phyloP scores from a whole-genome alignment of 2,888 invertebrate genomes.

The Noctua comes region DNA sequence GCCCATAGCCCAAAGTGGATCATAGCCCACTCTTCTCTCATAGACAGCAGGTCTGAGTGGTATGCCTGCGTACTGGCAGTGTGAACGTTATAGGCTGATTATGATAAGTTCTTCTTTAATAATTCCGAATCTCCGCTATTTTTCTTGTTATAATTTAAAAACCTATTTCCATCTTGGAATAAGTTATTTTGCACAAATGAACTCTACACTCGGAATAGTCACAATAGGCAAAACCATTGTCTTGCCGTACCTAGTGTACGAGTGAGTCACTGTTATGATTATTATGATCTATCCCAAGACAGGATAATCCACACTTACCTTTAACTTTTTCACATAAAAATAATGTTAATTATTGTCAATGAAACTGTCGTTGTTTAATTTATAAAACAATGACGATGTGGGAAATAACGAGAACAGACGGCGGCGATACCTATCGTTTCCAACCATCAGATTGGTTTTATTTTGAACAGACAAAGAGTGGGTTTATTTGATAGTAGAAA shows the following conservation, averaged over 20 bases:
- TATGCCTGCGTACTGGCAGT: neutral
- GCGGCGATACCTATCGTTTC: accelerated
- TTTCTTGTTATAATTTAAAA: neutral
- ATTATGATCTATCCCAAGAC: neutral
- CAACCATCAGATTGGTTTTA: neutral
- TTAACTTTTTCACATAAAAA: neutral
- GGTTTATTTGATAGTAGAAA: neutral
- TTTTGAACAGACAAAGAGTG: constrained; percentile 4
- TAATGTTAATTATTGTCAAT: neutral
- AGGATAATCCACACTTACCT: too few species aligned
- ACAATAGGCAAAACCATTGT: neutral
- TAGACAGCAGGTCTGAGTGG: neutral
- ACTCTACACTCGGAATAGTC: neutral
- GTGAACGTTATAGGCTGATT: neutral
- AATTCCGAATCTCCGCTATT: neutral
- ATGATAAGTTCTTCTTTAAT: neutral
- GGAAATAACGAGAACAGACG: neutral
- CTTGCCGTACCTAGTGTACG: neutral
- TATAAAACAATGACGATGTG: too few species aligned
- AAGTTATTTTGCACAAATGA: neutral
- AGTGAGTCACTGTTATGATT: neutral
- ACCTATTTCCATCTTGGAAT: neutral
- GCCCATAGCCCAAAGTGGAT: too few species aligned
- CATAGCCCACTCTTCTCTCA: neutral
- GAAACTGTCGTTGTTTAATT: neutral